These are phyloP conservation scores for Drosophila rubida DNA, from an alignment of 2,888 invertebrate species.

Conservation along the genomic window DNA sequence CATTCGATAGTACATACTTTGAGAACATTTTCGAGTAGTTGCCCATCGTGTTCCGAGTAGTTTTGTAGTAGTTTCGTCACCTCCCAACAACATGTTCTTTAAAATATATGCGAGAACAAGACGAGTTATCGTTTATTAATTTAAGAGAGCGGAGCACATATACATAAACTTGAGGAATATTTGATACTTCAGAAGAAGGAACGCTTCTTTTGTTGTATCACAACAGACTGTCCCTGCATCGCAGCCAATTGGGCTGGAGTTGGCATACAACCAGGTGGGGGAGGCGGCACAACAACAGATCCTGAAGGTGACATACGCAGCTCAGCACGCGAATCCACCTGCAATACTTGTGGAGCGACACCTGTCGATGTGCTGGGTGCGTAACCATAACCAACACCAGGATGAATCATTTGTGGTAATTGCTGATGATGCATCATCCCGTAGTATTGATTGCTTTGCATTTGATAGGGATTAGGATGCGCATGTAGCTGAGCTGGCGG, in stretches of 20 bases:
- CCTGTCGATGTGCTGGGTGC: constrained; percentile 70
- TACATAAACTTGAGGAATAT: constrained; percentile 34
- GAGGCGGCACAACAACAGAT: constrained; percentile 82
- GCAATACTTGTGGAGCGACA: constrained; percentile 53
- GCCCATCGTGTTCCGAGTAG: constrained; percentile 26
- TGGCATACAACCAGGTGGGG: constrained; percentile 83
- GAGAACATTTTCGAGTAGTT: constrained; percentile 86
- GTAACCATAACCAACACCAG: constrained; percentile 42
- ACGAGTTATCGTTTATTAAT: constrained; percentile 71
- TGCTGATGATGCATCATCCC: constrained; percentile 76
- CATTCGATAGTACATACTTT: constrained; percentile 98
- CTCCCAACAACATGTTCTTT: constrained; percentile 62
- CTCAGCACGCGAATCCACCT: constrained; percentile 73
- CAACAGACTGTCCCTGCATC: constrained; percentile 83
- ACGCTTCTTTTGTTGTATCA: constrained; percentile 77
- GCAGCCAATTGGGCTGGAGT: constrained; percentile 84
- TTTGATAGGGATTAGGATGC: constrained; percentile 33
- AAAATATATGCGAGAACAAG: constrained; percentile 80
- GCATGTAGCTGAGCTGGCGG: constrained; percentile 34
- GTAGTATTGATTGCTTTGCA: constrained; percentile 67
- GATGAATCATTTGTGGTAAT: constrained; percentile 41
- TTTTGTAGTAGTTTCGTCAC: constrained; percentile 46
- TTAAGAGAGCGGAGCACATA: constrained; percentile 40
- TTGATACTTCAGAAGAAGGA: constrained; percentile 75
- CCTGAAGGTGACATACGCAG: constrained; percentile 71